phyloP scores from a whole-genome alignment of 1,140 invertebrate species.

The Chionoecetes opilio region DNA sequence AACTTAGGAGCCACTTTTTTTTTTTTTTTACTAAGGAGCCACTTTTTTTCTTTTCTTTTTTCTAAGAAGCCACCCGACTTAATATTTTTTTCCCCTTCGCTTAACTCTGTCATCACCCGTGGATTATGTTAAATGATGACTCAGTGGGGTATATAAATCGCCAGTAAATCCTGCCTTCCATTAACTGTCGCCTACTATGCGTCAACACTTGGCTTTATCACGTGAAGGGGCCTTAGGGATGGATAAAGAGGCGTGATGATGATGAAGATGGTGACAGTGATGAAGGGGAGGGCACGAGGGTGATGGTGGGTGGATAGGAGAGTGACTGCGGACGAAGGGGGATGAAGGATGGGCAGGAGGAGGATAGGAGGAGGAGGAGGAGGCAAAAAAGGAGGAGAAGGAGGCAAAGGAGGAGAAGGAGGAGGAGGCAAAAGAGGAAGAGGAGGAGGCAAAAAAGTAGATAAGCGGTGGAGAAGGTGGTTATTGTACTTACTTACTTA shows the following conservation, averaged over 20 bases:
- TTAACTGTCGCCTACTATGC: constrained; percentile 44
- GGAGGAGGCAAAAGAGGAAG: too few species aligned
- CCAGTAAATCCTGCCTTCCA: constrained; percentile 45
- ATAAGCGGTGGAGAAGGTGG: not conserved
- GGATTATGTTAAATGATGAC: constrained; percentile 59
- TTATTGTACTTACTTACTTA: not conserved
- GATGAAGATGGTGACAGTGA: not conserved
- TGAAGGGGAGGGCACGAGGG: not conserved
- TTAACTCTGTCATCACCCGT: not conserved
- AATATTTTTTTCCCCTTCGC: not conserved
- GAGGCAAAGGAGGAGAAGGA: too few species aligned
- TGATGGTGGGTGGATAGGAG: not conserved
- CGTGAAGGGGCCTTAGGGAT: not conserved
- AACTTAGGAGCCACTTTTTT: too few species aligned
- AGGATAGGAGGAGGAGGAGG: not conserved
- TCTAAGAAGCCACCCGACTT: not conserved
- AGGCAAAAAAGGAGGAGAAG: too few species aligned
- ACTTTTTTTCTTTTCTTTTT: not conserved
- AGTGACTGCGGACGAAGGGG: not conserved
- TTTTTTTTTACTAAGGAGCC: too few species aligned
- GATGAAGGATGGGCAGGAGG: not conserved
- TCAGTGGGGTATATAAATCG: constrained; percentile 35
- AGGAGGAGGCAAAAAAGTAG: not conserved
- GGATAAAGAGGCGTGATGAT: not conserved
- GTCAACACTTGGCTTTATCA: constrained; percentile 44